Evolutionary conservation across 2,888 invertebrate species (phyloP), one percentile per base, ranked within the genome.

Genomic region (Ochropleura plecta): DNA sequence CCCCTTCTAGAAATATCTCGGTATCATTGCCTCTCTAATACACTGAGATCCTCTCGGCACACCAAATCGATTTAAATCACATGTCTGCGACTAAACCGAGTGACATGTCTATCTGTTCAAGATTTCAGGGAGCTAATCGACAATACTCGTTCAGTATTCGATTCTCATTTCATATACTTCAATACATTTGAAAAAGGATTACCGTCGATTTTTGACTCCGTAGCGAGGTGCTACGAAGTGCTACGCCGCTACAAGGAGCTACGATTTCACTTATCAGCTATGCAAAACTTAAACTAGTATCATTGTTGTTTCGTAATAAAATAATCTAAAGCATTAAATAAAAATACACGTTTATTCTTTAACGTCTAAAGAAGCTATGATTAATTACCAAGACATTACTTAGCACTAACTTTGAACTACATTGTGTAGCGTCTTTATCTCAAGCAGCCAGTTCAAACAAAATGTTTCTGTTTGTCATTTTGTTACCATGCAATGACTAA

Each of bases 41-140:
- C 44, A 67, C 70, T 30, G 14, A 12, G 16, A 51, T 18, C 59
- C 44, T 55, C 30, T 59, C 44, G 18, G 18, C 53, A 78, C 72
- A 81, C 69, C 40, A 66, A 78, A 78, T 82, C 83, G 79, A 81
- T 81, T 82, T 73, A 53, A 72, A 82, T 67, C 72, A 63, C 80
- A 78, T 69, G 65, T 81, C 80, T 69, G 48, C 18, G 51, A 57
- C 48, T 57, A 72, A 72, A 62, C 40, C 55, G 30, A 53, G 48
- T 67, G 69, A 59, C 63, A 44, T 59, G 51, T 70, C 76, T 77
- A 48, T 67, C 70, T 71, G 55, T 70, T 66, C 72, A 66, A 63
- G 68, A 70, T 57, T 67, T 67, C 70, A 59, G 14, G 3, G 14
- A 70, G 55, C 49, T 69, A 81, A 76, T 81, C 65, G 64, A 79